These are phyloP conservation scores for Ormyrus thymus DNA, from an alignment of 2,888 invertebrate species.

Conservation along the genomic window DNA sequence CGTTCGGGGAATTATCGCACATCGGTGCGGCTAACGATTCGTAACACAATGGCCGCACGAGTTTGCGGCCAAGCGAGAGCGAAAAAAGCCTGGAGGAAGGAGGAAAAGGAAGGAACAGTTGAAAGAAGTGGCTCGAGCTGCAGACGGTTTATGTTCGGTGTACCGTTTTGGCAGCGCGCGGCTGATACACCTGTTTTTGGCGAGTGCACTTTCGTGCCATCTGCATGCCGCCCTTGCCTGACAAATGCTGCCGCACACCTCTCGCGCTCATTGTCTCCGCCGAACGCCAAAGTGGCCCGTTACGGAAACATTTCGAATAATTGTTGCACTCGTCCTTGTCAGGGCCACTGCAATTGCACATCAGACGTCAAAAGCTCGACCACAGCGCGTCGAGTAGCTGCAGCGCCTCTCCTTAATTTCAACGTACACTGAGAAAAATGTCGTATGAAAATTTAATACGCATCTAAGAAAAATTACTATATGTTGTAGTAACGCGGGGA, in stretches of 20 bases:
- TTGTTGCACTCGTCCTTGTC: conserved; percentile 16
- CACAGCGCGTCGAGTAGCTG: conserved; percentile 15
- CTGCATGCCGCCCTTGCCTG: conserved; percentile 52
- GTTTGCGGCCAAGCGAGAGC: conserved; percentile 48
- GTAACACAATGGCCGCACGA: conserved; percentile 62
- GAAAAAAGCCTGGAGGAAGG: background rate
- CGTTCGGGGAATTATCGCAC: conserved; percentile 62
- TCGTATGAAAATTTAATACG: too few species aligned
- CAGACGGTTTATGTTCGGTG: conserved; percentile 51
- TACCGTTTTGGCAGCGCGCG: conserved; percentile 47
- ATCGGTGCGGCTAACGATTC: conserved; percentile 66
- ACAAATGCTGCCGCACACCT: conserved; percentile 40
- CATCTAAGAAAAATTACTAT: too few species aligned
- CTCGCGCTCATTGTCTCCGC: conserved; percentile 27
- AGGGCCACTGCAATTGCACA: conserved; percentile 5
- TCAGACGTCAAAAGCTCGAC: background rate
- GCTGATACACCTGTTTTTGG: conserved; percentile 61
- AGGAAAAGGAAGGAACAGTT: conserved; percentile 11
- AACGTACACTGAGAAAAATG: too few species aligned
- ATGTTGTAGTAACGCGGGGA: too few species aligned
- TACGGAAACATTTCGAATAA: conserved; percentile 44
- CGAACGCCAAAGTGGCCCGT: conserved; percentile 40
- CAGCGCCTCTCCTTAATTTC: background rate
- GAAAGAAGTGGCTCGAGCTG: conserved; percentile 39
- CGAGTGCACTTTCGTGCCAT: conserved; percentile 60